Evolutionary conservation across 2,888 invertebrate genomes (phyloP).

Genomic region (Euzetes globulus): DNA sequence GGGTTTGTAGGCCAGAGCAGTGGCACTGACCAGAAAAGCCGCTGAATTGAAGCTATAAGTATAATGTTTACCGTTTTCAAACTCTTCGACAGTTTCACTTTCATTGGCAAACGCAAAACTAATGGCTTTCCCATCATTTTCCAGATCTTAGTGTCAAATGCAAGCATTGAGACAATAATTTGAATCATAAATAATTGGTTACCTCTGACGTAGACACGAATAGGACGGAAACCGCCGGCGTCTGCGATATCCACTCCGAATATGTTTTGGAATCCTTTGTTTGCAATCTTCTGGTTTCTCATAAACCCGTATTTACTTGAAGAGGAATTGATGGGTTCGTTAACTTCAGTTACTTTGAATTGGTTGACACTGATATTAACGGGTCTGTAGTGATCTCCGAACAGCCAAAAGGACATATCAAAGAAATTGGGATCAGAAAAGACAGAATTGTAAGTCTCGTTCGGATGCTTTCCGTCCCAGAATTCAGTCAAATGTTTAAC

Average conservation of each 20-base stretch:
- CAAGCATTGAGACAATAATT: neutral
- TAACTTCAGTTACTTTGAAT: neutral
- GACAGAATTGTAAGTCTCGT: neutral
- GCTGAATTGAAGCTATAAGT: neutral
- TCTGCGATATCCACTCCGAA: neutral
- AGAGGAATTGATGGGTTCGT: neutral
- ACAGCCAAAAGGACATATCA: neutral
- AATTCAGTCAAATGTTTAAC: neutral
- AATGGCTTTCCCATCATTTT: neutral
- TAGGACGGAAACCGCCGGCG: neutral
- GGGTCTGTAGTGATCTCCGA: neutral
- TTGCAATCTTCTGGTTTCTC: neutral
- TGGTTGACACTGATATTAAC: neutral
- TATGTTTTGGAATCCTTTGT: neutral
- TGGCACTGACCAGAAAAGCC: neutral
- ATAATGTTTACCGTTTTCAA: conserved; percentile 3
- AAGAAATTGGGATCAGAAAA: neutral
- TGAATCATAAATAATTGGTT: neutral
- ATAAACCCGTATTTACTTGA: neutral
- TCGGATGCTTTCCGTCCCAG: neutral
- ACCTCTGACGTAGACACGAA: neutral
- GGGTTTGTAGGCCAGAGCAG: neutral
- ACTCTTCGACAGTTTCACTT: neutral
- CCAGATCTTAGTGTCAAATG: neutral
- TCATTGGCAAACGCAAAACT: neutral